Base-by-base conservation (phyloP, 2,797 vertebrate species). In the Tolypeutes matacus region DNA sequence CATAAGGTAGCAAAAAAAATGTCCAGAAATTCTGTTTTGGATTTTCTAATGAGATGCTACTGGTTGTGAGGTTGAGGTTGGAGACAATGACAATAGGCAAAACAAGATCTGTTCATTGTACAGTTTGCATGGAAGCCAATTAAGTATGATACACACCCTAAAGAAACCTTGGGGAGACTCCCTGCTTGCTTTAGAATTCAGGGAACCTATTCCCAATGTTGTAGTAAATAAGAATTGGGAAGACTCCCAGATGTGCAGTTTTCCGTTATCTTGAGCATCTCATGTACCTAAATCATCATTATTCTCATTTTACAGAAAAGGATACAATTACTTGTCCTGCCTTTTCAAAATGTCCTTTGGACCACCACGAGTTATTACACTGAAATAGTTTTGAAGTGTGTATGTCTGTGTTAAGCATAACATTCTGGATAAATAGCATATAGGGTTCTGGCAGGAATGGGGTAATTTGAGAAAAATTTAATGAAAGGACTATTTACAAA, bases 1-100 rank as follows among this genome's bases (percentile, higher is more conserved):
- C 65, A 83, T 72, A 46, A 64, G 8, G 9, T 64, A 64, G 64
- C 58, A 17, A 42, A 31, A 75, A 75, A 73, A 92, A 36, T 36
- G 62, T 90, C 84, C n/a, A 82, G 91, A 80, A 94, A 87, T n/a
- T 87, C 72, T 95, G 17, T 51, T 51, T 81, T 94, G 72, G 25
- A 58, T 84, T 95, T 86, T 49, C 20, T 87, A 84, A 56, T 49
- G 69, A 92, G 70, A 60, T 49, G 36, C 46, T 75, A 25, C n/a
- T 62, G 27, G 18, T 60, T 60, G 39, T 82, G 31, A 78, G 75
- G n/a, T 81, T 69, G 89, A 92, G 77, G 69, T 39, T 73, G 65
- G 29, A 92, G 76, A 31, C 51, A 46, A 27, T 56, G 21, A 62
- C 13, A 51, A 77, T 49, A 6, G 46, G 34, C 23, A 87, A 56